Percentiles rank a stretch among this genome's conserved stretches.
Conservation (phyloP, 2,797 vertebrate species). For the Champsocephalus gunnari region DNA sequence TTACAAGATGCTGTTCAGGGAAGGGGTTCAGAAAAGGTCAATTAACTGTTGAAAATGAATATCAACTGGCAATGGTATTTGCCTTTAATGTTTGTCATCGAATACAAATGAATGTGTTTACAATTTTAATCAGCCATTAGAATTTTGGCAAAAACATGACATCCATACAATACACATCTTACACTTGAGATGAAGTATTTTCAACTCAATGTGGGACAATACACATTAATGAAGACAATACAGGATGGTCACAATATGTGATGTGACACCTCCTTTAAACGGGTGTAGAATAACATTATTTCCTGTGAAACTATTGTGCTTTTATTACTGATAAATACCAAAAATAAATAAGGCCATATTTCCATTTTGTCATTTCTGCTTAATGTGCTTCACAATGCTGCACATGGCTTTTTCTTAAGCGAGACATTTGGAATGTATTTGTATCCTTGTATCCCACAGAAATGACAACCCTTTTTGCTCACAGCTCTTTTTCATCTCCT, state of each 20-base stretch:
- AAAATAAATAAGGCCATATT: slow-evolving; percentile 66
- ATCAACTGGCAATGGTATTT: slow-evolving; percentile 6
- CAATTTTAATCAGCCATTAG: slow-evolving; percentile 1
- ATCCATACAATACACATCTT: slow-evolving; percentile 28
- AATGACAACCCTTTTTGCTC: slow-evolving; percentile 37
- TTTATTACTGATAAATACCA: slow-evolving; percentile 47
- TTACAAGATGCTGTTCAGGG: neutral
- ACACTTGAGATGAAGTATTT: slow-evolving; percentile 38
- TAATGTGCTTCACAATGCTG: slow-evolving; percentile 40
- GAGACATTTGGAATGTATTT: slow-evolving; percentile 40
- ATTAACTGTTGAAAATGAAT: slow-evolving; percentile 3
- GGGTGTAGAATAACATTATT: neutral
- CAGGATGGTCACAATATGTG: slow-evolving; percentile 26
- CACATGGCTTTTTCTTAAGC: slow-evolving; percentile 37
- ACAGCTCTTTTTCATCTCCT: slow-evolving; percentile 38
- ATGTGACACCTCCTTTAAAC: slow-evolving; percentile 19
- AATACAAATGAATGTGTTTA: neutral
- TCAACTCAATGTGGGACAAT: slow-evolving; percentile 33
- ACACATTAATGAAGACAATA: slow-evolving; percentile 39
- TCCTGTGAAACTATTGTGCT: slow-evolving; percentile 51
- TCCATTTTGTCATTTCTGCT: slow-evolving; percentile 34
- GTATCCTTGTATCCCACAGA: slow-evolving; percentile 33
- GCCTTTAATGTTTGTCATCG: neutral
- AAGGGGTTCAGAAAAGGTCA: slow-evolving; percentile 17
- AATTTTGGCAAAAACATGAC: slow-evolving; percentile 44